Conservation (phyloP, 2,888 invertebrate species). For the Lysandra bellargus region DNA sequence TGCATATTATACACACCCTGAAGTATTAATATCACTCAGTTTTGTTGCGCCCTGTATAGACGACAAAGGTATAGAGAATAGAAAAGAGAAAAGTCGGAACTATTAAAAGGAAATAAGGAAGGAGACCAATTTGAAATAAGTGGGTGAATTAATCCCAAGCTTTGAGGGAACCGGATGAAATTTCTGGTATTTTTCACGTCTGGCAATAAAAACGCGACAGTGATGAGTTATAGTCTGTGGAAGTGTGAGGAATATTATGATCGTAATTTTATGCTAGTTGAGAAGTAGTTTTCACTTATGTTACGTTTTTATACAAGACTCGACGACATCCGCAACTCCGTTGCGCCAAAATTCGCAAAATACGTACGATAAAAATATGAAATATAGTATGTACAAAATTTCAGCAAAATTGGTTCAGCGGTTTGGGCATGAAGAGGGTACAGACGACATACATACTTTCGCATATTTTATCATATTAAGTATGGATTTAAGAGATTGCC, state of each 20-base stretch:
- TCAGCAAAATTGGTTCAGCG: background rate
- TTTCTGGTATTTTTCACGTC: slow-evolving; percentile 80
- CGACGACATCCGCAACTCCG: background rate
- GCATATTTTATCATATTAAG: too few species aligned
- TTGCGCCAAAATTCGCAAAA: background rate
- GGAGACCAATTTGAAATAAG: slow-evolving; percentile 80
- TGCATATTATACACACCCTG: background rate
- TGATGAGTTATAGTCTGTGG: slow-evolving; percentile 75
- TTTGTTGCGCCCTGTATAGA: background rate
- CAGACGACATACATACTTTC: background rate
- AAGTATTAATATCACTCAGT: background rate
- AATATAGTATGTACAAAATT: background rate
- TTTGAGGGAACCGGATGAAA: slow-evolving; percentile 75
- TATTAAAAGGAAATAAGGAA: slow-evolving; percentile 70
- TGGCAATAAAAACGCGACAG: slow-evolving; percentile 75
- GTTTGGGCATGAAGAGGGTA: background rate
- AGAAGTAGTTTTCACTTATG: background rate
- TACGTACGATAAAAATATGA: too few species aligned
- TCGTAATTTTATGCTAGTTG: slow-evolving; percentile 61
- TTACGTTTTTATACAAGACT: background rate
- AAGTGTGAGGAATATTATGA: slow-evolving; percentile 67
- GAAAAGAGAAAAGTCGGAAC: slow-evolving; percentile 46
- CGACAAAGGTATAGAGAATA: background rate
- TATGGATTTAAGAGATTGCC: too few species aligned
- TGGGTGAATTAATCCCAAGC: slow-evolving; percentile 79